These are phyloP conservation scores for Silvanus unidentatus DNA, from an alignment of 2,888 invertebrate genomes.

Conservation along the genomic window DNA sequence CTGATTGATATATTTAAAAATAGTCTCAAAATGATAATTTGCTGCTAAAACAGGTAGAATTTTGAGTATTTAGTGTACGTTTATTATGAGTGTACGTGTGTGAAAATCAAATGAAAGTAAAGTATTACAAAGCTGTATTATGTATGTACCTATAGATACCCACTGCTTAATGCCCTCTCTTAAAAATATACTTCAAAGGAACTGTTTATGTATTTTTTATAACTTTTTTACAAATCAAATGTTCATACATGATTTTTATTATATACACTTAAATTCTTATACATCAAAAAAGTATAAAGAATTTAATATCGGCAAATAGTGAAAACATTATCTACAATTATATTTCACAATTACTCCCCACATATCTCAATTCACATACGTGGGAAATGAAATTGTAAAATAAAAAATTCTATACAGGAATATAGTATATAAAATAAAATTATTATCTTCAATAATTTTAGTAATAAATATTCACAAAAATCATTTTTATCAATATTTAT, in stretches of 20 bases:
- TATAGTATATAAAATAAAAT: slow-evolving; percentile 22
- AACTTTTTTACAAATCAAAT: slow-evolving; percentile 20
- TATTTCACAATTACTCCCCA: slow-evolving; percentile 12
- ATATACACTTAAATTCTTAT: slow-evolving; percentile 17
- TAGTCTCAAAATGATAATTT: not conserved
- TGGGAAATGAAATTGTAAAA: slow-evolving; percentile 14
- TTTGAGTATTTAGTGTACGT: not conserved
- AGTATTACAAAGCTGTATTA: not conserved
- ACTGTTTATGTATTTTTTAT: slow-evolving; percentile 10
- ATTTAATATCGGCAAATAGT: slow-evolving; percentile 19
- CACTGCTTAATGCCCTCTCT: slow-evolving; percentile 20
- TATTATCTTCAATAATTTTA: too few relatives aligned
- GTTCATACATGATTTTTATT: slow-evolving; percentile 17
- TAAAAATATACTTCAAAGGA: slow-evolving; percentile 11
- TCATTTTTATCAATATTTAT: slow-evolving; percentile 4
- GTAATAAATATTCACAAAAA: slow-evolving; percentile 1
- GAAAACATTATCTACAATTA: slow-evolving; percentile 13
- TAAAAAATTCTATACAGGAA: slow-evolving; percentile 16
- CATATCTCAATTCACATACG: too few relatives aligned
- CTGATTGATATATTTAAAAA: not conserved
- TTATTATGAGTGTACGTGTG: not conserved
- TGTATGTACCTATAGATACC: slow-evolving; percentile 5
- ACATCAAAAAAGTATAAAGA: slow-evolving; percentile 26
- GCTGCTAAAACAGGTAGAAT: not conserved
- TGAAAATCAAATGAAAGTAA: not conserved